Base-by-base conservation (phyloP, 2,888 invertebrate species). In the Ophion ventricosus region DNA sequence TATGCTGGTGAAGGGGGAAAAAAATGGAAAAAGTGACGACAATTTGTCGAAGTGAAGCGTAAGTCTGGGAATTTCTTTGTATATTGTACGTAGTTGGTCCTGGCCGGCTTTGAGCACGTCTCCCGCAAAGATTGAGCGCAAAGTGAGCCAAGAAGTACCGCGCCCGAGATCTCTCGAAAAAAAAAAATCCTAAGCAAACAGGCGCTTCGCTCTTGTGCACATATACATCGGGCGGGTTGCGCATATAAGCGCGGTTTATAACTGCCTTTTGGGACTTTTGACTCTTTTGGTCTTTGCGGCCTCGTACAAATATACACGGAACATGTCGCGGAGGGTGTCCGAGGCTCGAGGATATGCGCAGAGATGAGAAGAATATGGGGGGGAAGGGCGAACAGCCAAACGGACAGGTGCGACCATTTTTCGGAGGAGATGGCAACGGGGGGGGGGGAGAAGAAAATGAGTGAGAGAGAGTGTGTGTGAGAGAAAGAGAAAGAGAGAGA, bases 401-500 rank as follows among this genome's bases (percentile, higher is more conserved):
- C 78, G 54, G 84, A 84, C 84, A 84, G 84, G 84, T 84, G 84
- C 82, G 79, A 79, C 82, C 79, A 84, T 79, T 79, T 84, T 76
- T 82, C 26, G 43, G 26, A 7, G 43, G 35, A 35, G 35, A 35
- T 35, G 43, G 43, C 14, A 43, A 1, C 0, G 8, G 43, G 43
- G 43, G 43, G 4, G 43, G 43, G 43, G 43, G 43, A 2, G 14
- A 43, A 43, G 17, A 14, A 43, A 43, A 43, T 7, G 4, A 7
- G 7, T 5, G 7, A 35, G 35, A 35, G 35, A 35, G n/a, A n/a
- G n/a, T n/a, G n/a, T n/a, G n/a, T n/a, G n/a, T n/a, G n/a, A n/a
- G n/a, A n/a, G n/a, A n/a, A n/a, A n/a, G n/a, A n/a, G n/a, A n/a
- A n/a, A n/a, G n/a, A 49, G 20, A 61, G 14, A 17, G 43, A 20